Conservation (phyloP, 2,797 vertebrate species). For the Phalanger gymnotis region DNA sequence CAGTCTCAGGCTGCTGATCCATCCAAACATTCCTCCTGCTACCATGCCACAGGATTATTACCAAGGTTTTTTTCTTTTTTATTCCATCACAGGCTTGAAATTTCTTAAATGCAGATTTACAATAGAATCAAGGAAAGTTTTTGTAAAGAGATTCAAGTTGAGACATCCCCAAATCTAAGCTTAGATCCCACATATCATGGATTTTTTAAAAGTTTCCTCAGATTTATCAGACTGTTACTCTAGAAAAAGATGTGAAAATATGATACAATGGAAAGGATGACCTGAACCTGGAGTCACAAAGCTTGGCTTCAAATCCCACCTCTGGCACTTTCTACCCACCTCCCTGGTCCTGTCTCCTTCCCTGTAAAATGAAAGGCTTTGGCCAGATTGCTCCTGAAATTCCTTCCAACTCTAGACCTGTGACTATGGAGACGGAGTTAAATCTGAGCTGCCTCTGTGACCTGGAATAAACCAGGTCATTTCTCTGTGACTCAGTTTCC, state of each 20-base stretch:
- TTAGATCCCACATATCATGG: background rate
- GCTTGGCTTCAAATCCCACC: background rate
- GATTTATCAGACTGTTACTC: background rate
- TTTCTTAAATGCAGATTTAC: background rate
- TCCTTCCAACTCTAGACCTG: background rate
- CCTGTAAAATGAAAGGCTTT: background rate
- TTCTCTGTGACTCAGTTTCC: too few species aligned
- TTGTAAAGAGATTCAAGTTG: background rate
- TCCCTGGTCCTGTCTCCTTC: background rate
- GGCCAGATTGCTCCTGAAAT: background rate
- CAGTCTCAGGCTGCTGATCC: too few species aligned
- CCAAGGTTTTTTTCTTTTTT: background rate
- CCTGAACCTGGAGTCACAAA: background rate
- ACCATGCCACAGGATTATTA: background rate
- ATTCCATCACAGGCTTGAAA: background rate
- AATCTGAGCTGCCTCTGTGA: background rate
- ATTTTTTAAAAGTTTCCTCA: background rate
- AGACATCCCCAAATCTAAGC: background rate
- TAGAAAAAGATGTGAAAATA: background rate
- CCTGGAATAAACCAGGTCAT: background rate
- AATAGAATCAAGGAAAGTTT: background rate
- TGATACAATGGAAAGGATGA: background rate
- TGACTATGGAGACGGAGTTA: background rate
- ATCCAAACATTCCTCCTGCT: background rate
- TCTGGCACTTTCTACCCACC: too few species aligned